A percentile compares a stretch with the other conserved stretches of the same genome.
Evolutionary conservation across 2,113 vertebrate genomes (phyloP).

Genomic region (Gobio gobio): DNA sequence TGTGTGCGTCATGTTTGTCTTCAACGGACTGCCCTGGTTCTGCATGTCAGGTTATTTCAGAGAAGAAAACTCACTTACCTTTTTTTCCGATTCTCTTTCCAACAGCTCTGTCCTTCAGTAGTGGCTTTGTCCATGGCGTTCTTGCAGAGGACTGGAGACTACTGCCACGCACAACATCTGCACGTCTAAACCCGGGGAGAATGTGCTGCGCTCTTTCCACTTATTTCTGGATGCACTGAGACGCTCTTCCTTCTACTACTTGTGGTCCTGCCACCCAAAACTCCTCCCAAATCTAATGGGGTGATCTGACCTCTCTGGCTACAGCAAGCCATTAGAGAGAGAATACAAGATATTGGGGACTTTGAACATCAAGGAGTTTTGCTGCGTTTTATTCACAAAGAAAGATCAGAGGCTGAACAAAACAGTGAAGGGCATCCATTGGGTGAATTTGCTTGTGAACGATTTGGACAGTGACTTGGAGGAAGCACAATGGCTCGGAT

Average conservation of each 20-base stretch:
- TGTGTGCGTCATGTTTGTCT: slow-evolving; percentile 27
- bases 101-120: slow-evolving; percentile 32
- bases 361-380: neutral
- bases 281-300: slow-evolving; percentile 52
- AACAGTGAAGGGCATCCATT: neutral
- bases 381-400: neutral
- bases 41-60: neutral
- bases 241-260: neutral
- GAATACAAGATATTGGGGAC: neutral
- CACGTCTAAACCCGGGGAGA: slow-evolving; percentile 3
- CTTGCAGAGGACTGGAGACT: slow-evolving; percentile 54
- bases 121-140: slow-evolving; percentile 53
- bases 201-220: no score
- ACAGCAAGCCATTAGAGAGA: slow-evolving; percentile 41
- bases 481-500: slow-evolving; percentile 81
- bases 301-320: slow-evolving; percentile 47
- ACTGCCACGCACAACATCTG: slow-evolving; percentile 60
- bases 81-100: neutral
- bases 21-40: neutral
- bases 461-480: slow-evolving; percentile 1
- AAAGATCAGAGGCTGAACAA: neutral
- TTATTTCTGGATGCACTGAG: slow-evolving; percentile 27
- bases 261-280: neutral
- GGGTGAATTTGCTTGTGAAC: neutral
- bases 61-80: slow-evolving; percentile 3